Evolutionary conservation across 2,888 invertebrate species (phyloP), one percentile per base, ranked within the genome.

Genomic region (Cataglyphis altisquamis): DNA sequence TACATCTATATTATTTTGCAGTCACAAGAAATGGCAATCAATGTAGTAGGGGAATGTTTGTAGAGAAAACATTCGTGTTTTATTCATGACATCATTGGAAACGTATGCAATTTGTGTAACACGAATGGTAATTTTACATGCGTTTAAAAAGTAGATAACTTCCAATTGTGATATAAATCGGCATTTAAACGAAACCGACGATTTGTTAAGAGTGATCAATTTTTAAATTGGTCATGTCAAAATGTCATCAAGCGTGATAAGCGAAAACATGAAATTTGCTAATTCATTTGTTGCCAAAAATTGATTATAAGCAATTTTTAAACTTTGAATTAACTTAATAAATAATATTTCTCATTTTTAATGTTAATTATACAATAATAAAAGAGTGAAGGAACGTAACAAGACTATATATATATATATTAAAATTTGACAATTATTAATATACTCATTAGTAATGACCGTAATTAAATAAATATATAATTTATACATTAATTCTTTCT

Each of bases 151-250:
- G 57, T 55, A 29, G 41, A 21, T 52, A 73, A 73, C 57, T 73
- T 73, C 29, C 73, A 73, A 78, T 73, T 78, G 78, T 73, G 78
- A 78, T 73, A 52, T 52, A 73, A 78, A 73, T 73, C 57, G 74
- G 74, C 41, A 72, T 77, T 72, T 57, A 45, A 77, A 48, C 45
- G 74, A 67, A 55, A 70, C 10, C 55, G 77, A n/a, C 1, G 39
- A 52, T n/a, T 9, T n/a, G 29, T 57, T 15, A 72, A 57, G 32
- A 32, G 32, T 15, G 32, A 21, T 32, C 74, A 39, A 73, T 36
- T 52, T 77, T 67, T 25, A 32, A 77, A 68, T 67, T 18, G 15
- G 10, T 72, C 36, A 29, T 70, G 70, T 72, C 25, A 32, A 60
- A 52, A 36, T n/a, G n/a, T 21, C 41, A 41, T 78, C 57, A 57